These are phyloP conservation scores for Mystacornis crossleyi DNA, from an alignment of 2,113 vertebrate genomes.

Conservation along the genomic window DNA sequence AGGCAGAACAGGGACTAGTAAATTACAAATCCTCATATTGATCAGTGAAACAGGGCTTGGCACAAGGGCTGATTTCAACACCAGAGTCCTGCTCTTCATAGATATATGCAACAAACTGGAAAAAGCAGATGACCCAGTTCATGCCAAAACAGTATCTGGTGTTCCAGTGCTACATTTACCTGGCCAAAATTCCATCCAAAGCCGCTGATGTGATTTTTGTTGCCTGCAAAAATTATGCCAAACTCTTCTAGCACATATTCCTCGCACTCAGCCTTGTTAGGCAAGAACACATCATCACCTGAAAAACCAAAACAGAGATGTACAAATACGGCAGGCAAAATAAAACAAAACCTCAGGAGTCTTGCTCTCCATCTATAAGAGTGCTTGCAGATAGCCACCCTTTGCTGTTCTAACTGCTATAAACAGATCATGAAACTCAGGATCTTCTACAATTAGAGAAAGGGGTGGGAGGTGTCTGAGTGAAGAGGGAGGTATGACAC, in stretches of 20 bases:
- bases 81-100: background rate
- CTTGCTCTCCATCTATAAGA: background rate
- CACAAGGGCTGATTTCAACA: background rate
- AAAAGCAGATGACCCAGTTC: background rate
- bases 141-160: background rate
- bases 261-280: conserved; percentile 58
- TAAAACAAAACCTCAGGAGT: background rate
- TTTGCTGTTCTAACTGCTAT: background rate
- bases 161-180: conserved; percentile 68
- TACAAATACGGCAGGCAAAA: background rate
- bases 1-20: background rate
- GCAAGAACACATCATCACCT: conserved; percentile 86
- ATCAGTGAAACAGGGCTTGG: background rate
- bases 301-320: background rate
- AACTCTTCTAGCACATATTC: conserved; percentile 88
- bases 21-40: background rate
- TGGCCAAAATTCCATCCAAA: conserved; percentile 85
- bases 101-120: background rate
- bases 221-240: conserved; percentile 83
- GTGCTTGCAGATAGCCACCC: background rate
- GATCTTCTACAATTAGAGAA: background rate
- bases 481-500: background rate
- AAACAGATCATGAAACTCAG: background rate
- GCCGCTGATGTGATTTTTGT: conserved; percentile 46
- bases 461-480: background rate